Evolutionary conservation across 2,888 invertebrate species (phyloP), one percentile per base, ranked within the genome.

Genomic region (Nasonia oneida): DNA sequence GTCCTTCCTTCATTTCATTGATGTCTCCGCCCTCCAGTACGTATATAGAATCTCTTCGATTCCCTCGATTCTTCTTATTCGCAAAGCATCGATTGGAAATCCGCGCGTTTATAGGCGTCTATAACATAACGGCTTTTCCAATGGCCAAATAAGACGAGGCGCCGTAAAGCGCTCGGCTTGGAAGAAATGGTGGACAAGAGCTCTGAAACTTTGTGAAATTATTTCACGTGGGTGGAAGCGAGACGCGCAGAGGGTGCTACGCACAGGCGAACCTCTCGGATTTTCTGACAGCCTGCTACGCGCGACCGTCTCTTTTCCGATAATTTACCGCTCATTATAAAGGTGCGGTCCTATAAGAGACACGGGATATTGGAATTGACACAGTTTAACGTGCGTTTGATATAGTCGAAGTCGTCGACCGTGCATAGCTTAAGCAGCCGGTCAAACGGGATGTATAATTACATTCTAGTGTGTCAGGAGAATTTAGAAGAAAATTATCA

Each of bases 241-340:
- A 77, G 61, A 81, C 33, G 67, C 23, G 75, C 50, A 42, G 57
- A 39, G 71, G 39, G 74, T 75, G 29, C 3, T 3, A 18, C 6
- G 15, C 53, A 6, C 39, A n/a, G 2, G 50, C 37, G 39, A 47
- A 91, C 90, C 91, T 92, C 91, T 88, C 84, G 88, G 78, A 83
- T 85, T 61, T 87, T 88, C 90, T 92, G 89, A 83, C 84, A 89
- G 87, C 92, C 92, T 92, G 92, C 87, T 92, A 90, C 89, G 85
- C 87, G 83, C 89, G 82, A 89, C 88, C 86, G 88, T 87, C 90
- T 91, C 91, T 92, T 92, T 92, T 92, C 92, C 92, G 92, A 92
- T 92, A 92, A 92, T 92, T 92, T 90, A 90, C 89, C 89, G 89
- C 89, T 91, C 91, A 91, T 92, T 92, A 92, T 90, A 91, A 61